Base-by-base conservation (phyloP, 2,113 vertebrate species). In the human (Homo sapiens) region DNA sequence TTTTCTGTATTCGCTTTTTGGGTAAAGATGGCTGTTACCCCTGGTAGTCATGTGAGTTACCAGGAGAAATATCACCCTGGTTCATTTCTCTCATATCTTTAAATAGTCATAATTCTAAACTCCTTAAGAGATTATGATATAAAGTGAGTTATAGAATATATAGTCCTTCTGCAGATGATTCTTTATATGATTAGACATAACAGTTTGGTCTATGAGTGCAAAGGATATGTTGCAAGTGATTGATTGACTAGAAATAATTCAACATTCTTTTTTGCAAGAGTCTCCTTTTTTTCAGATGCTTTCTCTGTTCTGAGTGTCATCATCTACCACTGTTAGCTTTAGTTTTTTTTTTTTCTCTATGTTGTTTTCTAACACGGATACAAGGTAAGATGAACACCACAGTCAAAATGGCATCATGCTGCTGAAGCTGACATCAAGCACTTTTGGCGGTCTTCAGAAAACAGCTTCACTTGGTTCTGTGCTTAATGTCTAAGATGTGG, bases 401-500 rank as follows among this genome's bases (percentile, higher is more conserved):
- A 80, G 91, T 93, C 52, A 90, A 96, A 97, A 72, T 72, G 81
- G 79, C 83, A 43, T 55, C 96, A 92, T 43, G 68, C 92, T 73
- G 92, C 70, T 79, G 68, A 86, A 72, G 75, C 73, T 79, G 90
- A 90, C 95, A 97, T 92, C 80, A 59, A 90, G 92, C 64, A 6
- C 92, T 89, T 96, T 22, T 75, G 91, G 96, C 40, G 96, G 96
- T 94, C 94, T 84, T 96, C 4, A 3, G 76, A 70, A 97, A 96
- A 82, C 81, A 96, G 32, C 59, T 40, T 38, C 45, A 23, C 83
- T 98, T 96, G 94, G 68, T 96, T 96, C 70, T 70, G 95, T 84
- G 91, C 95, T 97, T 97, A 95, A 97, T 79, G 40, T 48, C 86
- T 92, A 68, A 76, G 61, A 97, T 1, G 8, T 75, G 83, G 80